Percentiles rank a stretch among this genome's conserved stretches.
phyloP scores from a whole-genome alignment of 1,140 invertebrate species.

The Ectropis grisescens region DNA sequence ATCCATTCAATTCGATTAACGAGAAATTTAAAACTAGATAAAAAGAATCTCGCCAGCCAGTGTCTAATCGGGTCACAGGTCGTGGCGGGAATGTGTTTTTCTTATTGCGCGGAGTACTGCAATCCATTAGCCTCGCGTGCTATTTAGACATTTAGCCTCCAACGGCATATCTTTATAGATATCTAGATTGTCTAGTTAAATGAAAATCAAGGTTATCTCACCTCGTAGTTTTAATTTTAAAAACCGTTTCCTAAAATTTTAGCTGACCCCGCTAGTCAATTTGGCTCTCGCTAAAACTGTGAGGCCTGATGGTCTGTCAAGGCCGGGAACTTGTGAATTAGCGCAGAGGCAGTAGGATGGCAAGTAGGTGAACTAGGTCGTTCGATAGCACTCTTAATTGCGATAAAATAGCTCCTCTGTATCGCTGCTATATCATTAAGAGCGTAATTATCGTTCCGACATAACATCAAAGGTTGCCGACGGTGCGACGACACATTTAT shows the following conservation, averaged over 20 bases:
- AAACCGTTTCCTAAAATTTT: too few species aligned
- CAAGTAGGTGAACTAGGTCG: constrained; percentile 29
- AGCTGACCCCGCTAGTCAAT: constrained; percentile 23
- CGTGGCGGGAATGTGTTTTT: constrained; percentile 7
- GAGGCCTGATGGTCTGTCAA: constrained; percentile 23
- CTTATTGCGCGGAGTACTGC: constrained; percentile 13
- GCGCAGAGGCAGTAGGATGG: constrained; percentile 13
- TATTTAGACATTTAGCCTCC: constrained; percentile 32
- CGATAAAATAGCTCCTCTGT: constrained; percentile 43
- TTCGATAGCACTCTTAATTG: constrained; percentile 40
- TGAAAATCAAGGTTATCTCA: too few species aligned
- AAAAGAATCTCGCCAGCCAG: too few species aligned
- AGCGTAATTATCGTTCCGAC: constrained; percentile 45
- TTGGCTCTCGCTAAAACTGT: constrained; percentile 30
- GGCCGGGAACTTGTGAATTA: constrained; percentile 42
- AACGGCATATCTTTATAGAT: constrained; percentile 15
- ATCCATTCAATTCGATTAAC: too few species aligned
- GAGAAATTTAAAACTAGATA: too few species aligned
- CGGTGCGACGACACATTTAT: constrained; percentile 26
- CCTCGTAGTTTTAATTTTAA: too few species aligned
- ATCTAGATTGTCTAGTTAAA: constrained; percentile 24
- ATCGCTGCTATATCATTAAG: constrained; percentile 48
- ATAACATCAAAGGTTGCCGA: constrained; percentile 44
- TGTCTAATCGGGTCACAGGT: constrained; percentile 48
- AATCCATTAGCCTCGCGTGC: constrained; percentile 51